Evolutionary conservation across 2,888 invertebrate species (phyloP).

Genomic region (Merodon equestris): DNA sequence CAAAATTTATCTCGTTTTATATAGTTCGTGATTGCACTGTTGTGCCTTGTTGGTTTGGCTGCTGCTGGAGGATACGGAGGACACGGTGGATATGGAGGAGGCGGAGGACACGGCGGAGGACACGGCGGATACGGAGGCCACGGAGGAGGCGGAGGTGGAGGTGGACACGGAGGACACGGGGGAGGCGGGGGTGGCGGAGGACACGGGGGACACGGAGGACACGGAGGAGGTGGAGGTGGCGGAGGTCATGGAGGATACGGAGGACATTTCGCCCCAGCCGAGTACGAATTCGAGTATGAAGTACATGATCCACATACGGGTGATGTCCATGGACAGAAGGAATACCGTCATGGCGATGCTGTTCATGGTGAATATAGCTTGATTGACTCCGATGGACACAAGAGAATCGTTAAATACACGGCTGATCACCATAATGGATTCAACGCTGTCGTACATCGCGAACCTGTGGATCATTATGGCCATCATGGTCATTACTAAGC

Average conservation of each 20-base stretch:
- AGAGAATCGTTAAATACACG: constrained; percentile 80
- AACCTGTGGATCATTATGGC: constrained; percentile 72
- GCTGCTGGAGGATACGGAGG: constrained; percentile 56
- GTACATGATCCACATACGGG: constrained; percentile 79
- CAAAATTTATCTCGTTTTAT: not conserved
- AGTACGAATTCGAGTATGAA: constrained; percentile 78
- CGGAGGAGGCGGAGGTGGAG: no score
- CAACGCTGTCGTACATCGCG: constrained; percentile 80
- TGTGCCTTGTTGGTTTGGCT: constrained; percentile 42
- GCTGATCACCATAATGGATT: constrained; percentile 80
- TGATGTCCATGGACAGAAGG: constrained; percentile 80
- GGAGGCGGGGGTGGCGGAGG: no score
- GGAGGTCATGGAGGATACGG: constrained; percentile 49
- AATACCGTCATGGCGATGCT: constrained; percentile 79
- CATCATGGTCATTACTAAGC: no score
- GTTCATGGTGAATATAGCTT: constrained; percentile 80
- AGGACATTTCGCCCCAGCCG: constrained; percentile 72
- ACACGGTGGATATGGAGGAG: constrained; percentile 62
- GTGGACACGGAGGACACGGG: constrained; percentile 48
- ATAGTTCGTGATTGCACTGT: constrained; percentile 49
- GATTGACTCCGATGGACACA: constrained; percentile 80
- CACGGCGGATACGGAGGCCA: constrained; percentile 51
- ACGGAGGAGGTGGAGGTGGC: constrained; percentile 63
- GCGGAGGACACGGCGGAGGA: constrained; percentile 59
- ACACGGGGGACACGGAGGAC: constrained; percentile 51